Evolutionary conservation across 2,888 invertebrate genomes (phyloP).

Genomic region (Venustoraphidia nigricollis): DNA sequence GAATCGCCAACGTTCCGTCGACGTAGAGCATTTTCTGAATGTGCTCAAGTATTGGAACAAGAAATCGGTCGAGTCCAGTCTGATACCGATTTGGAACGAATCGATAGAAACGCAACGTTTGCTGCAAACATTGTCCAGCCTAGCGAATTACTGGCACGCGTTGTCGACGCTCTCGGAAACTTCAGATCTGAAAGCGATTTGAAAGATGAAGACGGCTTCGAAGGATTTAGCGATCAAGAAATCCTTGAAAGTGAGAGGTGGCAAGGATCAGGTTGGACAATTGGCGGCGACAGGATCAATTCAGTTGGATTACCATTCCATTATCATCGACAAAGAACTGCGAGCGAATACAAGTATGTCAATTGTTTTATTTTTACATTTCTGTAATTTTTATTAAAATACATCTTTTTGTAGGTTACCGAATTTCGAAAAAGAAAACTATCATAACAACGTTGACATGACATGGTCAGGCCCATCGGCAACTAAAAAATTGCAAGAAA

Average conservation of each 20-base stretch:
- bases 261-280: slow-evolving; percentile 33
- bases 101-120: slow-evolving; percentile 66
- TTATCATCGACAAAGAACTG: slow-evolving; percentile 40
- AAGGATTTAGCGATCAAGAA: slow-evolving; percentile 58
- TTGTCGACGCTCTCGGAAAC: slow-evolving; percentile 61
- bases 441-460: slow-evolving; percentile 28
- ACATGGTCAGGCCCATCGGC: slow-evolving; percentile 57
- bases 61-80: slow-evolving; percentile 44
- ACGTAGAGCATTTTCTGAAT: slow-evolving; percentile 50
- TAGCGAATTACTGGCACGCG: slow-evolving; percentile 56
- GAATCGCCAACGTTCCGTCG: slow-evolving; percentile 30
- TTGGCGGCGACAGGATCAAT: slow-evolving; percentile 28
- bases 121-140: slow-evolving; percentile 58
- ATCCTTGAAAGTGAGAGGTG: slow-evolving; percentile 53
- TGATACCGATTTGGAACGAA: slow-evolving; percentile 61
- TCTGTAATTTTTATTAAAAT: no score
- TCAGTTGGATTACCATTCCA: slow-evolving; percentile 22
- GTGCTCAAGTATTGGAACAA: slow-evolving; percentile 31
- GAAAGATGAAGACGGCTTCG: slow-evolving; percentile 35
- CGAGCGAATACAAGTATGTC: slow-evolving; percentile 34
- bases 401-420: slow-evolving; percentile 12
- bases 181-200: slow-evolving; percentile 22
- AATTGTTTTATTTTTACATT: no score
- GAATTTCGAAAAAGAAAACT: slow-evolving; percentile 23
- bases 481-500: slow-evolving; percentile 38